Base-by-base conservation (phyloP, 2,888 invertebrate species). In the Lissocephala sabroskyi region DNA sequence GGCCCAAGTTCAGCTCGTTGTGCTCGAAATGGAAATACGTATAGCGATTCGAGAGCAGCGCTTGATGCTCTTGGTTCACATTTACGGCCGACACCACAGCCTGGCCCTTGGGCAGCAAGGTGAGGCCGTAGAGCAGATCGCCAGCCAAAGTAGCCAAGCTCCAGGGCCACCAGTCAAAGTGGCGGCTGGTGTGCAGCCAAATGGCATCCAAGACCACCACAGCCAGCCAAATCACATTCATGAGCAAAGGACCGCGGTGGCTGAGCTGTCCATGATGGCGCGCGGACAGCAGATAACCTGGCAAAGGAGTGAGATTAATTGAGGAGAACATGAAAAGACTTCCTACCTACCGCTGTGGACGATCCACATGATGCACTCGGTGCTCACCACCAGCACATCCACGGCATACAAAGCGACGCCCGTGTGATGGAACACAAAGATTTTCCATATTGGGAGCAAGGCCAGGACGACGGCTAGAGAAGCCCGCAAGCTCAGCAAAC, bases 351-450 rank as follows among this genome's bases (percentile, higher is more conserved):
- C 89, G 65, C 92, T 89, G 84, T 97, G 96, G 13, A 94, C 87
- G 44, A 92, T 85, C 96, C 96, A 96, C 39, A 92, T 87, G 39
- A 94, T 83, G 59, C 90, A 89, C 79, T 93, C 88, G 2, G 91
- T 87, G 35, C 90, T 90, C 17, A 89, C 88, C 37, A 90, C 85
- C 35, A 94, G 87, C 77, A 92, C 90, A 81, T 93, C 92, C 45
- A 91, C 87, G 7, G 91, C 89, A 71, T 87, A 87, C 50, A 89
- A 83, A 45, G 86, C 84, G 33, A 85, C 78, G 40, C 82, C 80
- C 56, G 85, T 86, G 28, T 87, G 87, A 58, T 90, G 83, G 76
- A 87, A 87, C 50, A 89, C 86, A 80, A 91, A 92, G 44, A 92
- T 85, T 79, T 91, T 88, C 45, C 91, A 82, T 36, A 93, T 84